Conservation (phyloP, 2,888 invertebrate genomes). For the Sesia apiformis region DNA sequence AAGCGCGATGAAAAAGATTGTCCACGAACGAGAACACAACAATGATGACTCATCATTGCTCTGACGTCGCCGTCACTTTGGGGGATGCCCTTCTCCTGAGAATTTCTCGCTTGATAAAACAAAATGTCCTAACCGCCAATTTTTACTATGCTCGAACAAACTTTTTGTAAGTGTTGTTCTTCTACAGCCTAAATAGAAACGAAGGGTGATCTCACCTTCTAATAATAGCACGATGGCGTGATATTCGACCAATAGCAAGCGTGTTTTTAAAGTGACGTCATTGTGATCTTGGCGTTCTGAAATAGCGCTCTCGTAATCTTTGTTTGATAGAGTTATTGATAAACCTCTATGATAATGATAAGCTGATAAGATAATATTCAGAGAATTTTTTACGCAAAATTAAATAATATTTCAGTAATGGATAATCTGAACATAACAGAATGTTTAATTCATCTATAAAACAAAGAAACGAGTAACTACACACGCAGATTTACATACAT, state of each 20-base stretch:
- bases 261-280: constrained; percentile 35
- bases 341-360: background rate
- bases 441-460: too few relatives aligned
- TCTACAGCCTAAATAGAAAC: constrained; percentile 34
- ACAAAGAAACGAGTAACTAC: too few relatives aligned
- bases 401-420: too few relatives aligned
- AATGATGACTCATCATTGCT: constrained; percentile 64
- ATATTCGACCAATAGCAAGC: constrained; percentile 50
- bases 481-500: too few relatives aligned
- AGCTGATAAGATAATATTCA: background rate
- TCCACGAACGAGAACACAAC: constrained; percentile 51
- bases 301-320: constrained; percentile 1
- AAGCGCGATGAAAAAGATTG: constrained; percentile 40
- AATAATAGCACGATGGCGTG: constrained; percentile 44
- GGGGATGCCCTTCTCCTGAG: constrained; percentile 69
- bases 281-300: constrained; percentile 6
- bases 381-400: too few relatives aligned
- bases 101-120: constrained; percentile 29
- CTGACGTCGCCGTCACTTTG: constrained; percentile 56
- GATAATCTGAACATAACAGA: too few relatives aligned
- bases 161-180: constrained; percentile 32
- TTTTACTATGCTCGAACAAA: constrained; percentile 20
- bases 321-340: background rate
- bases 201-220: constrained; percentile 60
- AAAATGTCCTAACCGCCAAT: constrained; percentile 47